Evolutionary conservation across 2,888 invertebrate species (phyloP).

Genomic region (Epinotia brunnichana): DNA sequence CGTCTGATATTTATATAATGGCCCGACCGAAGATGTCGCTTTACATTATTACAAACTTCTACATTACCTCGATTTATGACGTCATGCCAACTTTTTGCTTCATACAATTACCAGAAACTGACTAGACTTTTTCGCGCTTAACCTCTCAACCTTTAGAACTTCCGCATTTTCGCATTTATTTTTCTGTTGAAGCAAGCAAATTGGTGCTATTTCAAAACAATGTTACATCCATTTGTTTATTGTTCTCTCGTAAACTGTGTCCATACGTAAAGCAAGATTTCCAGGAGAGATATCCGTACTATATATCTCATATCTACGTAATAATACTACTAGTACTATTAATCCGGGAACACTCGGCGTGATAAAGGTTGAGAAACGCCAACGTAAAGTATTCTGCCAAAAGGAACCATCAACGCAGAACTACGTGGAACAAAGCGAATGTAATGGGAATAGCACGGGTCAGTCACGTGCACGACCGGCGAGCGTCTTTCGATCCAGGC

Average conservation of each 20-base stretch:
- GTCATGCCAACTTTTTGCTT: not conserved
- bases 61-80: not conserved
- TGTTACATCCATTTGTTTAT: no score
- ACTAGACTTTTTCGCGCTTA: not conserved
- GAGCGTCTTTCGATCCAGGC: constrained; percentile 36
- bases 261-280: no score
- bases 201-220: not conserved
- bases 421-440: constrained; percentile 26
- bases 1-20: no score
- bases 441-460: constrained; percentile 36
- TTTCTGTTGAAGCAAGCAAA: not conserved
- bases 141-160: not conserved
- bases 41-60: no score
- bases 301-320: no score
- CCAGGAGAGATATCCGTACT: no score
- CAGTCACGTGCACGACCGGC: constrained; percentile 32
- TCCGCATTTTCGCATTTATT: constrained; percentile 1
- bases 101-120: not conserved
- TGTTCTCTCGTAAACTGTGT: no score
- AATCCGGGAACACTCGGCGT: no score
- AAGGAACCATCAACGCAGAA: not conserved
- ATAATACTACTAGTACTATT: no score
- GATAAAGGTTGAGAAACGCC: not conserved
- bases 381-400: not conserved
- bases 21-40: no score